phyloP scores from a whole-genome alignment of 2,797 vertebrate species.

The Serranus cabrilla region DNA sequence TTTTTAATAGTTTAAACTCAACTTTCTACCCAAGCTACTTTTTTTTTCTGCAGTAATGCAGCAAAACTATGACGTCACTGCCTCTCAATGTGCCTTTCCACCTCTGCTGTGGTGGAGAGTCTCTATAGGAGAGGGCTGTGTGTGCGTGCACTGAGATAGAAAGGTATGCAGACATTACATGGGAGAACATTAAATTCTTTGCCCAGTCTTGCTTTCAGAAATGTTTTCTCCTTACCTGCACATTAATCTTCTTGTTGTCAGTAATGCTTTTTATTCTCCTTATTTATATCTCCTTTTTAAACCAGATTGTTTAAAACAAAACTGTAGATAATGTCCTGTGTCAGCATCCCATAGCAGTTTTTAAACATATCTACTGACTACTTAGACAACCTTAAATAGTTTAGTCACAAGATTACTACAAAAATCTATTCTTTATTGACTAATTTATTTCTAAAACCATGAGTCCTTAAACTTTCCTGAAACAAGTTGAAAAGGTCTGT shows the following conservation, averaged over 20 bases:
- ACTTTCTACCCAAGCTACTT: conserved; percentile 58
- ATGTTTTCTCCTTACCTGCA: not conserved
- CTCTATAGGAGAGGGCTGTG: conserved; percentile 21
- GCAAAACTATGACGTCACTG: conserved; percentile 82
- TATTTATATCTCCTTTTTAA: not conserved
- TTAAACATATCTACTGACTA: not conserved
- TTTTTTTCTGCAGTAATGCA: conserved; percentile 80
- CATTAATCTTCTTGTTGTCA: not conserved
- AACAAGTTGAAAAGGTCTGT: not conserved
- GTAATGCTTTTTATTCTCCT: not conserved
- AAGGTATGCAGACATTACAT: conserved; percentile 22
- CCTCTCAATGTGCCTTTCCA: conserved; percentile 69
- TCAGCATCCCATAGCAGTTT: not conserved
- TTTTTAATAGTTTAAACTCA: conserved; percentile 41
- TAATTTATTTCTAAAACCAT: not conserved
- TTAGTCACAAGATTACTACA: conserved; percentile 2
- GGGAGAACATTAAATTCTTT: conserved; percentile 5
- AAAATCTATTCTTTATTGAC: not conserved
- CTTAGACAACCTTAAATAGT: not conserved
- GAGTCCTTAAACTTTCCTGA: not conserved
- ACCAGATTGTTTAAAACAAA: not conserved
- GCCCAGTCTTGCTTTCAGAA: conserved; percentile 4
- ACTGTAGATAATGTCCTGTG: not conserved
- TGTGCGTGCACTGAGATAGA: conserved; percentile 19
- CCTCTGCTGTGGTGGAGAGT: conserved; percentile 46